These are phyloP conservation scores for Antrozous pallidus DNA, from an alignment of 2,797 vertebrate species.

Conservation along the genomic window DNA sequence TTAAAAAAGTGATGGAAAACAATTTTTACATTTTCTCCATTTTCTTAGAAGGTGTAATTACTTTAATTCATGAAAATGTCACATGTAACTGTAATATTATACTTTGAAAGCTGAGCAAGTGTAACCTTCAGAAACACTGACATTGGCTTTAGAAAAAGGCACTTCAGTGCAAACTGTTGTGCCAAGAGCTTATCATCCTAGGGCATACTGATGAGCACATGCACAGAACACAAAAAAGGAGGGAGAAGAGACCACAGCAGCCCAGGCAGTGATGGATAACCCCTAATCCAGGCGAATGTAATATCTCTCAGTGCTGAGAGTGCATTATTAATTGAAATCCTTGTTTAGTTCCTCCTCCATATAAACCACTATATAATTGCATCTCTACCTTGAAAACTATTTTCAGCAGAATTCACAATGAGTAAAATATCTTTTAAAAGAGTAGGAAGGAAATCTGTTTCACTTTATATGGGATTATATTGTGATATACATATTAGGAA, in stretches of 20 bases:
- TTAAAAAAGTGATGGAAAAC: background rate
- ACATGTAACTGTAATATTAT: constrained; percentile 5
- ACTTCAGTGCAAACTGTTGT: constrained; percentile 57
- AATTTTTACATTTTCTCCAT: background rate
- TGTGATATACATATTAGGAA: background rate
- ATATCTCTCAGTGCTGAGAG: constrained; percentile 70
- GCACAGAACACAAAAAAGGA: background rate
- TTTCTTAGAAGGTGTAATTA: constrained; percentile 47
- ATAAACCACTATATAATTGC: constrained; percentile 64
- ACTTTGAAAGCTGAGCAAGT: constrained; percentile 53
- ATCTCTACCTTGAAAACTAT: constrained; percentile 69
- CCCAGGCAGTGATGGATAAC: constrained; percentile 43
- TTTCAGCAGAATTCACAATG: constrained; percentile 71
- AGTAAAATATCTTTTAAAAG: constrained; percentile 58
- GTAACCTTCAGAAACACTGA: constrained; percentile 55
- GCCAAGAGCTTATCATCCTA: background rate
- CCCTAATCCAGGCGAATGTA: constrained; percentile 51
- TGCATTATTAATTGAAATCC: constrained; percentile 79
- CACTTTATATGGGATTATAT: background rate
- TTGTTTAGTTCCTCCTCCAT: constrained; percentile 39
- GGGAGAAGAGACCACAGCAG: constrained; percentile 1
- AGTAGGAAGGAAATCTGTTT: background rate
- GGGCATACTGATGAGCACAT: background rate
- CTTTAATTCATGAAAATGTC: constrained; percentile 73
- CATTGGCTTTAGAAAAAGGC: constrained; percentile 53